A percentile compares a stretch with the other conserved stretches of the same genome.
Evolutionary conservation across 2,888 invertebrate species (phyloP).

Genomic region (Apamea crenata): DNA sequence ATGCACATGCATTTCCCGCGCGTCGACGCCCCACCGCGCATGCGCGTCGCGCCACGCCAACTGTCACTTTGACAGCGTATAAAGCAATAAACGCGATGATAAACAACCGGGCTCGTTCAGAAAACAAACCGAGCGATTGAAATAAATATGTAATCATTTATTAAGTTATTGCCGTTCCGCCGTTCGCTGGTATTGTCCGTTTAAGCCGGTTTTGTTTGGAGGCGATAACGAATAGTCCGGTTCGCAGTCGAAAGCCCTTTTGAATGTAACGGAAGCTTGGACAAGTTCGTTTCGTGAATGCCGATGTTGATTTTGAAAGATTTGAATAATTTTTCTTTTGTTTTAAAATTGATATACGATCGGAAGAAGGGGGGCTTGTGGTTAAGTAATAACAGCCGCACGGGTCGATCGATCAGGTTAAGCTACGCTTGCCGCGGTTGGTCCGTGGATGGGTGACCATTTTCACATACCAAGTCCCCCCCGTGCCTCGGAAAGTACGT

Average conservation of each 20-base stretch:
- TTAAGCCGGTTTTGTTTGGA: slow-evolving; percentile 55
- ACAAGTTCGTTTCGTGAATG: slow-evolving; percentile 29
- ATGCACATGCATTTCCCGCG: slow-evolving; percentile 61
- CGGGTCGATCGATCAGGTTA: no score
- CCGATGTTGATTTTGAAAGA: slow-evolving; percentile 1
- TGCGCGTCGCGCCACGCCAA: slow-evolving; percentile 70
- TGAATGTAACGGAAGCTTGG: slow-evolving; percentile 56
- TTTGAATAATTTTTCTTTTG: background rate
- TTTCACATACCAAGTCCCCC: no score
- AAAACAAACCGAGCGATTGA: slow-evolving; percentile 78
- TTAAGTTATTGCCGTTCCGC: slow-evolving; percentile 70
- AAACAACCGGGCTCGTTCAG: slow-evolving; percentile 69
- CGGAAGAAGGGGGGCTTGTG: no score
- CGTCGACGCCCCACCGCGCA: slow-evolving; percentile 72
- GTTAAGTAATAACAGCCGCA: no score
- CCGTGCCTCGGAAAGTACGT: no score
- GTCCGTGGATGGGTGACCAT: no score
- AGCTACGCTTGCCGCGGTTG: no score
- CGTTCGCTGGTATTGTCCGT: slow-evolving; percentile 66
- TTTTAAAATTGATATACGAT: background rate
- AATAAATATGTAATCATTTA: slow-evolving; percentile 79
- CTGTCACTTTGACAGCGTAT: slow-evolving; percentile 69
- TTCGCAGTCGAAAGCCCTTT: slow-evolving; percentile 47
- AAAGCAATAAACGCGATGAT: slow-evolving; percentile 71
- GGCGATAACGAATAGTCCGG: slow-evolving; percentile 60